Conservation (phyloP, 2,797 vertebrate species). For the Pseudomugil tenellus region DNA sequence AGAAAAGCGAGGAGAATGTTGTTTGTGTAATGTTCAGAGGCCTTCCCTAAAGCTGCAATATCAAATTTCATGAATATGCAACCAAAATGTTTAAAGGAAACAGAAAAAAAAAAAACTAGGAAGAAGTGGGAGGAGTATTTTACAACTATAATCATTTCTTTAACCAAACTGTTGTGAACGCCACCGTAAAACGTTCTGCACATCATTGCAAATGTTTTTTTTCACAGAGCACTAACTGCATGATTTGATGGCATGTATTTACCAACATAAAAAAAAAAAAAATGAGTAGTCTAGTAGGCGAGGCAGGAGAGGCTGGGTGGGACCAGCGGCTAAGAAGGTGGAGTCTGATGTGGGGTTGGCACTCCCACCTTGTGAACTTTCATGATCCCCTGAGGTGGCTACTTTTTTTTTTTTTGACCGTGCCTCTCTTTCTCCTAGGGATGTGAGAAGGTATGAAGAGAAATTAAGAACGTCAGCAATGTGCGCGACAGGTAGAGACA, state of each 20-base stretch:
- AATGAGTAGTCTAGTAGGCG: neutral
- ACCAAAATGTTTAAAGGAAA: constrained; percentile 33
- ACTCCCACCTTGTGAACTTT: constrained; percentile 60
- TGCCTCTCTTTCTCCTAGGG: constrained; percentile 40
- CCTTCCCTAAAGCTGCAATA: constrained; percentile 17
- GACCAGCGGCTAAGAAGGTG: constrained; percentile 46
- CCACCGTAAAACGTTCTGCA: constrained; percentile 36
- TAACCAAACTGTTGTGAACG: constrained; percentile 31
- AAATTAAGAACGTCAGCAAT: constrained; percentile 75
- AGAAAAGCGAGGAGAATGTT: neutral
- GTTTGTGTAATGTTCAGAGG: constrained; percentile 9
- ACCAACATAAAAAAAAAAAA: constrained; percentile 10
- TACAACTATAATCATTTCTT: constrained; percentile 37
- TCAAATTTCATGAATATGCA: constrained; percentile 62
- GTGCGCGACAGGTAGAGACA: constrained; percentile 77
- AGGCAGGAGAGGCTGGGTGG: constrained; percentile 32
- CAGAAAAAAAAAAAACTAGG: constrained; percentile 29
- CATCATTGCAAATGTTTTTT: constrained; percentile 6
- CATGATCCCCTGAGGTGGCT: constrained; percentile 49
- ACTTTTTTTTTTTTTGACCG: constrained; percentile 29
- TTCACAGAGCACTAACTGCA: constrained; percentile 7
- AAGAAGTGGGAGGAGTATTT: constrained; percentile 44
- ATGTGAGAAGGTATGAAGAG: constrained; percentile 26
- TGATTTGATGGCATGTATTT: constrained; percentile 23
- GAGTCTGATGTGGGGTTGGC: constrained; percentile 37